Evolutionary conservation across 1,140 invertebrate genomes (phyloP), one percentile per base, ranked within the genome.

Genomic region (Diachasma alloeum): DNA sequence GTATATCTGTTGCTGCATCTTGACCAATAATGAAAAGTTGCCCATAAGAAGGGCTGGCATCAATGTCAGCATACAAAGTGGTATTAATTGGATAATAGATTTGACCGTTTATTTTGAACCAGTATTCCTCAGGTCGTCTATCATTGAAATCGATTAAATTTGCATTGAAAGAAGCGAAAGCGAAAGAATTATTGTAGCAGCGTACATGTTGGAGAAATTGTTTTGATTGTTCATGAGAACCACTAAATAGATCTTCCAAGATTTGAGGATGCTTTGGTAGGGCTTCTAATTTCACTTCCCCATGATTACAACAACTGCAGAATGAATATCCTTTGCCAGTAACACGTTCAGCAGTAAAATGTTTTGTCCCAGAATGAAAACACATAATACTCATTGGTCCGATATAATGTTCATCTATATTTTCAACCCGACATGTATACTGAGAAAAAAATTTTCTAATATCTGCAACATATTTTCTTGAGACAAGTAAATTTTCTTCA

Each of bases 21-120:
- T 15, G n/a, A 70, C 53, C 74, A 36, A 76, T 22, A 56, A 76
- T 76, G 46, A 76, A 76, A 11, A 76, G 67, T 56, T 76, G 74
- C 1, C 74, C 74, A 37, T 56, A 70, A 39, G 19, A n/a, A 10
- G 74, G 74, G 13, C 5, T 4, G 69, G 69, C 74, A 70, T 76
- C 36, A 0, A 24, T 4, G 22, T 37, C 11, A 0, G 74, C 66
- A 22, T 70, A 56, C 11, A 76, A 22, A 36, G 67, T 11, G 17
- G 48, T 73, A 39, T 73, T 53, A 4, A 53, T 53, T 63, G 17
- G 48, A 53, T 53, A 53, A 17, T 53, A 53, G n/a, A 53, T 53
- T 53, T 53, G 48, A 15, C 48, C 48, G 5, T 53, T 6, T 15
- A 53, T 53, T 17, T 53, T 53, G n/a, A 53, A 53, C 8, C 48